Conservation (phyloP, 2,113 vertebrate species). For the Tricholaema leucomelas region DNA sequence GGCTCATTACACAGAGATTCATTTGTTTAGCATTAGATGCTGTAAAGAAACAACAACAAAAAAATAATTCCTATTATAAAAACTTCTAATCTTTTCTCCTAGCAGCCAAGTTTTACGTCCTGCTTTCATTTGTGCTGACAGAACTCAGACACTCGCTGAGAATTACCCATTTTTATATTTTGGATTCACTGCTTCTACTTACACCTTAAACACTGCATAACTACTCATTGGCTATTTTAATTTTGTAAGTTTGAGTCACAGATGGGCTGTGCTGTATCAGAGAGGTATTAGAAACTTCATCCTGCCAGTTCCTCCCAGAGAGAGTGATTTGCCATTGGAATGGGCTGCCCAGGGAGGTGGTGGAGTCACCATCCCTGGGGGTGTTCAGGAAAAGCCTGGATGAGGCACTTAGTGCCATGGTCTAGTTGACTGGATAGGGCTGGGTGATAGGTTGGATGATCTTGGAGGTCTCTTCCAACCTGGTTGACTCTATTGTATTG, state of each 20-base stretch:
- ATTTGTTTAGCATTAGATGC: not conserved
- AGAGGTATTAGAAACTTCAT: not conserved
- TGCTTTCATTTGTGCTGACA: not conserved
- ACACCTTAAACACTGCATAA: not conserved
- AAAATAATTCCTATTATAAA: not conserved
- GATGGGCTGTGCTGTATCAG: not conserved
- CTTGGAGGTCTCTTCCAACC: too few species aligned
- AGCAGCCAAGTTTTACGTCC: not conserved
- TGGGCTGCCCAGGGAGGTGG: too few species aligned
- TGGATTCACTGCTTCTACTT: not conserved
- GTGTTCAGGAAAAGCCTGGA: too few species aligned
- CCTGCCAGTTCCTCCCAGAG: too few species aligned
- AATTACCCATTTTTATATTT: not conserved
- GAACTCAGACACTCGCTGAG: not conserved
- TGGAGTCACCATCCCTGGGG: too few species aligned
- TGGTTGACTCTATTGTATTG: too few species aligned
- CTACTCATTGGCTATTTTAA: not conserved
- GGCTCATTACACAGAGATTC: conserved; percentile 1
- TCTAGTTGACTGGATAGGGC: too few species aligned
- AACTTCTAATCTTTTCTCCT: not conserved
- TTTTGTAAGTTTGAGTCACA: not conserved
- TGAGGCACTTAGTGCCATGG: too few species aligned
- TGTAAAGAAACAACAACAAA: not conserved
- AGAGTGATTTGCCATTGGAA: too few species aligned
- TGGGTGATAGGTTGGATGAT: too few species aligned